Conservation (phyloP, 1,140 invertebrate species). For the Nebria ingens region DNA sequence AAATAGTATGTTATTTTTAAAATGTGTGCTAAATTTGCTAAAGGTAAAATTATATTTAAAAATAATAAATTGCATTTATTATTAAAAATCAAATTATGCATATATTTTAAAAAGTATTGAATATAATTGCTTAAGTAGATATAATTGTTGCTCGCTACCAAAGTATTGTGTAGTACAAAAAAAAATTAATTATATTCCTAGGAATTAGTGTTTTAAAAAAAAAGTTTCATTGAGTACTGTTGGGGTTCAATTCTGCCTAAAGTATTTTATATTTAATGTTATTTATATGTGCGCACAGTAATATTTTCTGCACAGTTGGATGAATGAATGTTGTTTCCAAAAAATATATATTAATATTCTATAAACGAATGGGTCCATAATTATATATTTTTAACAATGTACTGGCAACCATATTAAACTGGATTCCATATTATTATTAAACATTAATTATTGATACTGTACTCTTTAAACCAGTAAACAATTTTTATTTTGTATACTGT, state of each 20-base stretch:
- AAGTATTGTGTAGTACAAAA: slow-evolving; percentile 6
- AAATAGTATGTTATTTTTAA: too few relatives aligned
- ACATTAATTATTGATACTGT: neutral
- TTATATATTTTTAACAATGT: slow-evolving; percentile 6
- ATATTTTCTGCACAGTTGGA: neutral
- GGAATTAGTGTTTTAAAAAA: neutral
- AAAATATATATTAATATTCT: too few relatives aligned
- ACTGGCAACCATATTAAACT: neutral
- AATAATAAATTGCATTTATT: too few relatives aligned
- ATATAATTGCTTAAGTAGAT: too few relatives aligned
- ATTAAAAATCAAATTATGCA: too few relatives aligned
- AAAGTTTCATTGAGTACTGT: neutral
- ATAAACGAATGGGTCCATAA: slow-evolving; percentile 2
- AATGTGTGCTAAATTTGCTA: too few relatives aligned
- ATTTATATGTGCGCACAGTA: neutral
- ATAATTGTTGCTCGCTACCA: slow-evolving; percentile 2
- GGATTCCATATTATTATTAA: neutral
- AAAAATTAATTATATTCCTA: neutral
- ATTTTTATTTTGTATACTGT: neutral
- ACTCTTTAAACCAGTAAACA: neutral
- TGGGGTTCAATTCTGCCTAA: neutral
- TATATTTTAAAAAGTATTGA: too few relatives aligned
- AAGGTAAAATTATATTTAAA: too few relatives aligned
- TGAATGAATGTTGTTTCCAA: neutral
- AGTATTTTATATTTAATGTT: neutral